phyloP scores from a whole-genome alignment of 2,888 invertebrate species.

The Ophioninae sp. region DNA sequence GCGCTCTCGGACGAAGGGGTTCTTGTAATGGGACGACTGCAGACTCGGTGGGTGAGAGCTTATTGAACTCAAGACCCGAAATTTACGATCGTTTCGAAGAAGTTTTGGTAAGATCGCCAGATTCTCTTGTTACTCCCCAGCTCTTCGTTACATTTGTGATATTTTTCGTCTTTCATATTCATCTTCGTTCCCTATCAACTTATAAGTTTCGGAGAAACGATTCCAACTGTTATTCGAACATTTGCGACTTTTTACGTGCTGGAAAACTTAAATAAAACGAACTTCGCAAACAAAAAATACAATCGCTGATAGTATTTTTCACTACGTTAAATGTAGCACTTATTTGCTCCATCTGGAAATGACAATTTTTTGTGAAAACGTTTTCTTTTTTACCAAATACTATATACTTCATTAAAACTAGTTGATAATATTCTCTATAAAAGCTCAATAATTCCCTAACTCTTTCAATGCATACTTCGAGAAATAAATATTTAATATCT shows the following conservation, averaged over 20 bases:
- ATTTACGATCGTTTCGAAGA: slow-evolving; percentile 77
- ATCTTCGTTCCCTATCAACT: neutral
- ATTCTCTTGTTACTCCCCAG: neutral
- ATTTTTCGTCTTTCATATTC: neutral
- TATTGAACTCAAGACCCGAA: slow-evolving; percentile 73
- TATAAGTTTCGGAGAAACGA: neutral
- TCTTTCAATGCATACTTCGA: too few relatives aligned
- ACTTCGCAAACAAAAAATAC: too few relatives aligned
- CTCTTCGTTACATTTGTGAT: neutral
- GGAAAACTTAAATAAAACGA: neutral
- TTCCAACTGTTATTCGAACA: neutral
- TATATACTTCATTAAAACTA: too few relatives aligned
- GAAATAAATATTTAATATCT: too few relatives aligned
- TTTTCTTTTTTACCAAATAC: too few relatives aligned
- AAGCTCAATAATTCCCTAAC: too few relatives aligned
- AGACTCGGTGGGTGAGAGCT: slow-evolving; percentile 76
- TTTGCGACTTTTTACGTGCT: neutral
- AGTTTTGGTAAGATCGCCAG: slow-evolving; percentile 71
- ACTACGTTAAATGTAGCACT: too few relatives aligned
- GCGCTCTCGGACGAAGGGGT: slow-evolving; percentile 69
- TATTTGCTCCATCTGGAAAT: too few relatives aligned
- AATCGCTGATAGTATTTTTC: too few relatives aligned
- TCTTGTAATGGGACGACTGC: slow-evolving; percentile 65
- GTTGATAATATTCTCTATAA: too few relatives aligned
- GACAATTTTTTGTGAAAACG: too few relatives aligned